Conservation (phyloP, 2,888 invertebrate species). For the Cacoxenus indagator region DNA sequence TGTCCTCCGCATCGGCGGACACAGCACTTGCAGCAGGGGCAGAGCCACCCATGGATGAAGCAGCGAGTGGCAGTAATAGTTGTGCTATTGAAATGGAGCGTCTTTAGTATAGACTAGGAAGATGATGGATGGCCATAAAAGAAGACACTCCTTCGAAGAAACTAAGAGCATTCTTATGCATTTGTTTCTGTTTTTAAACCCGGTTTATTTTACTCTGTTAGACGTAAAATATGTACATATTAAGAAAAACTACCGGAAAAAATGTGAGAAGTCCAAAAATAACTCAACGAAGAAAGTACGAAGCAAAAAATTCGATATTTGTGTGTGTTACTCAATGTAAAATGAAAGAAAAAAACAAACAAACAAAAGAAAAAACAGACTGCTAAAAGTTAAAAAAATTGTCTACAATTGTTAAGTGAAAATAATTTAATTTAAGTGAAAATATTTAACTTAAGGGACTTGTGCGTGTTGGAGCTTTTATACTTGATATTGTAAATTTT, state of each 20-base stretch:
- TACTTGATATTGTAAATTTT: too few species aligned
- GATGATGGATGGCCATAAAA: neutral
- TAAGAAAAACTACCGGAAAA: neutral
- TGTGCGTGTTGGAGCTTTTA: neutral
- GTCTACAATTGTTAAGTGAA: neutral
- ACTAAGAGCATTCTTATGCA: neutral
- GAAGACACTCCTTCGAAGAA: neutral
- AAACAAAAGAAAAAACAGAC: neutral
- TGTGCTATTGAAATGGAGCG: constrained; percentile 57
- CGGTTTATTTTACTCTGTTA: too few species aligned
- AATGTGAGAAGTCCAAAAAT: neutral
- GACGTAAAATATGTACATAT: neutral
- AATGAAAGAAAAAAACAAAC: neutral
- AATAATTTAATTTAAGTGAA: too few species aligned
- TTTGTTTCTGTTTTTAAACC: too few species aligned
- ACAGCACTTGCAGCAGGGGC: constrained; percentile 6
- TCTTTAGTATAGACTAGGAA: constrained; percentile 37
- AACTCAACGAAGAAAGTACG: neutral
- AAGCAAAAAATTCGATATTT: neutral
- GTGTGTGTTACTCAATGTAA: neutral
- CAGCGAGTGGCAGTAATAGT: constrained; percentile 23
- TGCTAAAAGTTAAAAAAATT: neutral
- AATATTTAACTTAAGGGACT: too few species aligned
- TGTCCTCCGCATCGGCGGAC: neutral
- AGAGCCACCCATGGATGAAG: constrained; percentile 9